Conservation (phyloP, 1,140 invertebrate genomes). For the Micrasema longulum region DNA sequence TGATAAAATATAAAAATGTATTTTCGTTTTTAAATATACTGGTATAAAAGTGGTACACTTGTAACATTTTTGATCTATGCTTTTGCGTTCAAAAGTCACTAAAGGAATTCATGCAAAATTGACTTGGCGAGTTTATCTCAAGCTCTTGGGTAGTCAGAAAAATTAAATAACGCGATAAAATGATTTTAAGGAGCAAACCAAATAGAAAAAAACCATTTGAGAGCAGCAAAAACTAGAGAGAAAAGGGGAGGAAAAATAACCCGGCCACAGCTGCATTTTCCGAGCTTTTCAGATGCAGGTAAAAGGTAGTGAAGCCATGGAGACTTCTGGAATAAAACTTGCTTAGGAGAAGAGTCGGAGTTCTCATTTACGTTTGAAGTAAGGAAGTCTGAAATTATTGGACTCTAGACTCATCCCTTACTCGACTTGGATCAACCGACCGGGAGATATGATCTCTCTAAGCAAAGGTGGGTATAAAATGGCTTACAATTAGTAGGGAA, state of each 20-base stretch:
- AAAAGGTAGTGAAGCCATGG: conserved; percentile 15
- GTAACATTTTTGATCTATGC: no score
- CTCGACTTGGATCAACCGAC: conserved; percentile 4
- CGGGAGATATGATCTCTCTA: conserved; percentile 25
- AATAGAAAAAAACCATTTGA: conserved; percentile 9
- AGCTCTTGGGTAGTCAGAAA: no score
- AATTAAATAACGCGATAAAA: conserved; percentile 6
- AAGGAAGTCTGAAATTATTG: conserved; percentile 10
- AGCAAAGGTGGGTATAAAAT: neutral
- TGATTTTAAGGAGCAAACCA: conserved; percentile 1
- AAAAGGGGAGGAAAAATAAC: no score
- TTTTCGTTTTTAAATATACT: no score
- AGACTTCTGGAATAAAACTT: conserved; percentile 13
- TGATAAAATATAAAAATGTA: no score
- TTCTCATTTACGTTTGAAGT: conserved; percentile 27
- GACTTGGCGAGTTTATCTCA: no score
- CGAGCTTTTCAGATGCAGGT: conserved; percentile 12
- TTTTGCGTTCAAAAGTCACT: no score
- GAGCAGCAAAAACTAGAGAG: neutral
- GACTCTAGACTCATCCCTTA: neutral
- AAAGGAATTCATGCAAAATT: no score
- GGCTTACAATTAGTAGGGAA: neutral
- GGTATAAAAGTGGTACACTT: no score
- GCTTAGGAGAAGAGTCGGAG: no score
- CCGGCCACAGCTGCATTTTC: conserved; percentile 26